Conservation (phyloP, 2,113 vertebrate genomes). For the Takifugu flavidus region DNA sequence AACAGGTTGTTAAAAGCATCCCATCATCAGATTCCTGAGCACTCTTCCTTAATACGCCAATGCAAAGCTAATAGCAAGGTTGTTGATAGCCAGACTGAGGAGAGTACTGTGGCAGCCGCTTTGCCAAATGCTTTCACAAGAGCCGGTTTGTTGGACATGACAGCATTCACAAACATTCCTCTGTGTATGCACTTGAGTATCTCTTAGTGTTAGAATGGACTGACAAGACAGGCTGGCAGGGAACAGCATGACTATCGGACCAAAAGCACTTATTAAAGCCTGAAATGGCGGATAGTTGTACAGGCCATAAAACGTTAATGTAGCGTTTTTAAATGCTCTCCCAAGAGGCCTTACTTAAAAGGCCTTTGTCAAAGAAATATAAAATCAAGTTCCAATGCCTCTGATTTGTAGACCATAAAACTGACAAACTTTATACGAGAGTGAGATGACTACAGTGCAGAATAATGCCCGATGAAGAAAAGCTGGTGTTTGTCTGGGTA, state of each 20-base stretch:
- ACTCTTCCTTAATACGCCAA: constrained; percentile 32
- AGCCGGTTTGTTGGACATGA: constrained; percentile 52
- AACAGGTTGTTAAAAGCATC: constrained; percentile 33
- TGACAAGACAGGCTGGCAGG: constrained; percentile 34
- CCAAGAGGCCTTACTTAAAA: too few relatives aligned
- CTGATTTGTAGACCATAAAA: not conserved
- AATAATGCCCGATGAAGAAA: constrained; percentile 6
- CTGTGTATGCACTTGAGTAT: constrained; percentile 33
- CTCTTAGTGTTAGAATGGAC: constrained; percentile 48
- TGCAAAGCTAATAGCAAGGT: constrained; percentile 47
- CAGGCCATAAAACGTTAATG: constrained; percentile 37
- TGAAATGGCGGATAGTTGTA: constrained; percentile 29
- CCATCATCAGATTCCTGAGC: constrained; percentile 31
- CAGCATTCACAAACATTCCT: constrained; percentile 56
- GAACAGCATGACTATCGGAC: constrained; percentile 29
- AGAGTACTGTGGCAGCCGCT: constrained; percentile 18
- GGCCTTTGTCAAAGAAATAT: too few relatives aligned
- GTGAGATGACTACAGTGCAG: constrained; percentile 4
- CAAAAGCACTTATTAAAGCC: constrained; percentile 45
- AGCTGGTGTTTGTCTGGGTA: constrained; percentile 22
- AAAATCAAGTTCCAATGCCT: not conserved
- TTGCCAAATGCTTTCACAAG: constrained; percentile 66
- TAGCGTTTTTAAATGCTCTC: too few relatives aligned
- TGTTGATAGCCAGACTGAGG: constrained; percentile 38
- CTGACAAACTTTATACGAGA: not conserved